Evolutionary conservation across 2,797 vertebrate genomes (phyloP).

Genomic region (Apogon hyalosoma): DNA sequence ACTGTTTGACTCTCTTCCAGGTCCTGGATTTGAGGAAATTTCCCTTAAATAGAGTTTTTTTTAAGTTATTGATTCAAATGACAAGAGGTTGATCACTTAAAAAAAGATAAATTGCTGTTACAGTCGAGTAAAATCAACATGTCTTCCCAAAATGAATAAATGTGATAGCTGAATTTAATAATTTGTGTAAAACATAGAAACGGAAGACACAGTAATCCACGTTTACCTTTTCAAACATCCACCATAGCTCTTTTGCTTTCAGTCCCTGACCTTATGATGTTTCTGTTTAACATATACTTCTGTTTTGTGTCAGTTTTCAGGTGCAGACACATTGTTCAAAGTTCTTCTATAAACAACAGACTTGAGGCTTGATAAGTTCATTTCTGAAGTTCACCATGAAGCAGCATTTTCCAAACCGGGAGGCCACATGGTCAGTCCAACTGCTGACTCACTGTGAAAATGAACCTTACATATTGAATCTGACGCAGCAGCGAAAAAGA

Average conservation of each 20-base stretch:
- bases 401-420: slow-evolving; percentile 28
- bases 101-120: not conserved
- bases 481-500: slow-evolving; percentile 54
- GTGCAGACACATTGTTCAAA: not conserved
- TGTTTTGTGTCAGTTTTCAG: slow-evolving; percentile 11
- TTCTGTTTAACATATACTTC: not conserved
- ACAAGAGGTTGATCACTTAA: not conserved
- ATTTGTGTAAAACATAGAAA: no score
- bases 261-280: not conserved
- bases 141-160: no score
- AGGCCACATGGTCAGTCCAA: slow-evolving; percentile 35
- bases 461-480: slow-evolving; percentile 20
- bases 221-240: no score
- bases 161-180: no score
- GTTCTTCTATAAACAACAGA: slow-evolving; percentile 1
- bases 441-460: slow-evolving; percentile 56
- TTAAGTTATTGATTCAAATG: not conserved
- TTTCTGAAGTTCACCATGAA: slow-evolving; percentile 39
- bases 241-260: no score
- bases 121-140: not conserved
- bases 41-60: slow-evolving; percentile 12
- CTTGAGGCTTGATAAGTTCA: slow-evolving; percentile 17
- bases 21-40: slow-evolving; percentile 29
- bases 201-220: no score
- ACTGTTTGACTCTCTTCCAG: slow-evolving; percentile 16